Base-by-base conservation (phyloP, 2,113 vertebrate genomes). In the Barbus barbus region DNA sequence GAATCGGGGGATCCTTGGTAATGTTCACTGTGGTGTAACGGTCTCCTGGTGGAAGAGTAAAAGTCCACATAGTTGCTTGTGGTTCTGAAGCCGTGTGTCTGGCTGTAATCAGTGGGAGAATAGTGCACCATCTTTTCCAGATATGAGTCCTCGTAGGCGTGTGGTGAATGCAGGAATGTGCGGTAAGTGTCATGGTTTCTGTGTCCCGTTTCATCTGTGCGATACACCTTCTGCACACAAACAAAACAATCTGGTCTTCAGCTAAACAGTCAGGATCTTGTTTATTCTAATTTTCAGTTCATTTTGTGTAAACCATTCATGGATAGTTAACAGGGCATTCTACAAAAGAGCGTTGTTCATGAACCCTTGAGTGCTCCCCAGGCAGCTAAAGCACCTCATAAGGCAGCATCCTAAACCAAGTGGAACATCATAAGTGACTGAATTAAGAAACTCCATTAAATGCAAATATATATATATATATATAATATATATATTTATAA, bases 1-100 rank as follows among this genome's bases (percentile, higher is more conserved):
- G 98, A 99, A 92, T 99, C 98, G 0, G 98, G 98, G 6, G 98
- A 99, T 83, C 96, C 97, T 0, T 97, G 98, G 92, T 99, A 99
- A 91, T 97, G 98, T 91, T 98, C 97, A 63, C 96, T 94, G 93
- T 96, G 93, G 85, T 96, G 98, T 26, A 97, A 97, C 90, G 97
- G 96, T 91, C 96, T 96, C 89, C 95, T 95, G 86, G 96, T 96
- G 91, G 96, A 97, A 67, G 98, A 97, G 91, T 98, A 98, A 94
- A 99, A 98, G 95, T 99, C 97, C 93, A 98, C 96, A 0, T 99
- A 99, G 91, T 98, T 98, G 86, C 96, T 96, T 90, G 95, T 92
- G 51, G 98, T 95, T 94, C 98, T 99, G 87, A 98, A 96, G 95
- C 96, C 96, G 11, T 96, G 94, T 48, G 92, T 95, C 82, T 95